These are phyloP conservation scores for Apis laboriosa DNA, from an alignment of 1,140 invertebrate genomes.

Conservation along the genomic window DNA sequence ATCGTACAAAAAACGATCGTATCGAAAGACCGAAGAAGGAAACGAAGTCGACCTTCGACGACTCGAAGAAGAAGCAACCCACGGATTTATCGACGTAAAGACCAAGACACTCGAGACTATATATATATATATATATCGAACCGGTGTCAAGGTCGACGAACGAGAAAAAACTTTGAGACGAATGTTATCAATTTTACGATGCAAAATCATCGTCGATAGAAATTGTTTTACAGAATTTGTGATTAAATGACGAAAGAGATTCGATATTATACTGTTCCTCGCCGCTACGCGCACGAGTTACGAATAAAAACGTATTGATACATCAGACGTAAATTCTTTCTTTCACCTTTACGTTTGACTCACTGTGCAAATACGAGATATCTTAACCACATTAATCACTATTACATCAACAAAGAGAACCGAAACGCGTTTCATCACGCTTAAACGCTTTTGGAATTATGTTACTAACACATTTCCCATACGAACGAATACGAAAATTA, in stretches of 20 bases:
- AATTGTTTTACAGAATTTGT: background rate
- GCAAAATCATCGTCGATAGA: background rate
- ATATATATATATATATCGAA: conserved; percentile 38
- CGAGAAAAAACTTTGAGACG: background rate
- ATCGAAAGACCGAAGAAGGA: conserved; percentile 26
- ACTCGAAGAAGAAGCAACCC: conserved; percentile 53
- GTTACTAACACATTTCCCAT: background rate
- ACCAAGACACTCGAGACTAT: conserved; percentile 51
- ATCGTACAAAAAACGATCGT: conserved; percentile 33
- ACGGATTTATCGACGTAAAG: conserved; percentile 56
- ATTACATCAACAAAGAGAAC: background rate
- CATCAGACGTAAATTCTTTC: background rate
- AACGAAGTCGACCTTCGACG: conserved; percentile 38
- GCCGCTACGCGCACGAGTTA: background rate
- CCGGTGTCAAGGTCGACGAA: conserved; percentile 51
- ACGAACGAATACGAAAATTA: background rate
- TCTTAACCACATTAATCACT: background rate
- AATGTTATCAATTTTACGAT: background rate
- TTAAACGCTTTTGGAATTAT: background rate
- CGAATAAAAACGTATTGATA: background rate
- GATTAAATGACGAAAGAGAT: background rate
- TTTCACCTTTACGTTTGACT: conserved; percentile 8
- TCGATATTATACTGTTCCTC: no score
- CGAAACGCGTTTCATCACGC: background rate
- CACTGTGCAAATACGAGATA: conserved; percentile 9